Evolutionary conservation across 1,140 invertebrate species (phyloP).

Genomic region (Heliconius hermathena): DNA sequence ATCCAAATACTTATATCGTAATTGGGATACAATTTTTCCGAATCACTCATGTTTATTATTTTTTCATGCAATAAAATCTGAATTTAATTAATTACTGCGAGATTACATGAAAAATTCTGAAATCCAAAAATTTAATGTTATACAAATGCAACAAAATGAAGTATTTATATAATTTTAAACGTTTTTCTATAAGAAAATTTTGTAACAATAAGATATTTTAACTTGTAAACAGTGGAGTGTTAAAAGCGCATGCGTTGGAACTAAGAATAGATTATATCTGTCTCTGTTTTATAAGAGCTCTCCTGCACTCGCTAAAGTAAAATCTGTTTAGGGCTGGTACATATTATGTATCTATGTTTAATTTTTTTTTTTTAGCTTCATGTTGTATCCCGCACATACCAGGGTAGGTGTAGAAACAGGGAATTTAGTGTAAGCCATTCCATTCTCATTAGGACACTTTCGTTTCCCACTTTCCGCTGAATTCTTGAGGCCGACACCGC

Average conservation of each 20-base stretch:
- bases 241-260: background rate
- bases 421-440: too few relatives aligned
- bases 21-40: conserved; percentile 19
- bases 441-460: too few relatives aligned
- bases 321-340: background rate
- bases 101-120: background rate
- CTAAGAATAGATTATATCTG: background rate
- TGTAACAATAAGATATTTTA: background rate
- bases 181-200: background rate
- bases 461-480: too few relatives aligned
- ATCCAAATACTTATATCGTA: conserved; percentile 14
- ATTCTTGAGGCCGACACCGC: too few relatives aligned
- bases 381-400: background rate
- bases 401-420: too few relatives aligned
- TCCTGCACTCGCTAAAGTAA: background rate
- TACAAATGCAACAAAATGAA: background rate
- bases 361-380: background rate
- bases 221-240: background rate
- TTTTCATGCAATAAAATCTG: background rate
- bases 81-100: too few relatives aligned
- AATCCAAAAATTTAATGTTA: background rate
- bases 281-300: background rate
- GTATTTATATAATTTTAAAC: too few relatives aligned
- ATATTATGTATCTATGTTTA: background rate
- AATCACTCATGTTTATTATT: background rate